Evolutionary conservation across 1,140 invertebrate genomes (phyloP).

Genomic region (Formica selysi): DNA sequence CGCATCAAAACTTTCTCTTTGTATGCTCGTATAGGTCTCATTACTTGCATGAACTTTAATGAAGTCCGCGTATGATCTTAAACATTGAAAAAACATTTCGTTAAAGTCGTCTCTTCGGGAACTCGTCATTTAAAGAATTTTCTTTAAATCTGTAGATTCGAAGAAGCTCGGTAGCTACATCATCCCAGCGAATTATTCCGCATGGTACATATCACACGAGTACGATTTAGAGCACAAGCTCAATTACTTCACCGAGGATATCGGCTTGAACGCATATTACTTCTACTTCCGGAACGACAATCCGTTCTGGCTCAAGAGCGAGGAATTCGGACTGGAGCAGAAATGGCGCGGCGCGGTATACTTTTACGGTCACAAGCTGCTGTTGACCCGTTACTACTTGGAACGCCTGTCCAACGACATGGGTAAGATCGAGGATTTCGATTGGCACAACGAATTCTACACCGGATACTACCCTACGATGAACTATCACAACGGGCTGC

Average conservation of each 20-base stretch:
- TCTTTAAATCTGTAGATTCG: conserved; percentile 25
- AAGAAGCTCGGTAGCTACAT: conserved; percentile 59
- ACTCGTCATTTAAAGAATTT: too few species aligned
- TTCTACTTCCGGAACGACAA: conserved; percentile 86
- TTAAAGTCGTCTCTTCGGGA: too few species aligned
- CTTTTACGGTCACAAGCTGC: conserved; percentile 79
- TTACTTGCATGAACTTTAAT: too few species aligned
- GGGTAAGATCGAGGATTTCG: conserved; percentile 77
- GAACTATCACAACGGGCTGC: conserved; percentile 77
- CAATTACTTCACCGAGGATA: conserved; percentile 90
- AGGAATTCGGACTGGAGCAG: conserved; percentile 76
- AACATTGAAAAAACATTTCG: too few species aligned
- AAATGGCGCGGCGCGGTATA: conserved; percentile 78
- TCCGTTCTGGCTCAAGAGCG: conserved; percentile 86
- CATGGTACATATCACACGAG: conserved; percentile 84
- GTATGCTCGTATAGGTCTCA: too few species aligned
- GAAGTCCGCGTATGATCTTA: too few species aligned
- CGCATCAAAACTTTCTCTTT: not conserved
- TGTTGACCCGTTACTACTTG: conserved; percentile 80
- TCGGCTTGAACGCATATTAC: conserved; percentile 90
- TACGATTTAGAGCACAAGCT: conserved; percentile 86
- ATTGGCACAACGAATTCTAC: conserved; percentile 77
- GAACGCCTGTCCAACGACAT: conserved; percentile 80
- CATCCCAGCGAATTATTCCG: conserved; percentile 87
- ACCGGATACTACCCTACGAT: conserved; percentile 79